Percentiles rank a stretch among this genome's conserved stretches.
Conservation (phyloP, 2,113 vertebrate species). For the Poeciliopsis prolifica region DNA sequence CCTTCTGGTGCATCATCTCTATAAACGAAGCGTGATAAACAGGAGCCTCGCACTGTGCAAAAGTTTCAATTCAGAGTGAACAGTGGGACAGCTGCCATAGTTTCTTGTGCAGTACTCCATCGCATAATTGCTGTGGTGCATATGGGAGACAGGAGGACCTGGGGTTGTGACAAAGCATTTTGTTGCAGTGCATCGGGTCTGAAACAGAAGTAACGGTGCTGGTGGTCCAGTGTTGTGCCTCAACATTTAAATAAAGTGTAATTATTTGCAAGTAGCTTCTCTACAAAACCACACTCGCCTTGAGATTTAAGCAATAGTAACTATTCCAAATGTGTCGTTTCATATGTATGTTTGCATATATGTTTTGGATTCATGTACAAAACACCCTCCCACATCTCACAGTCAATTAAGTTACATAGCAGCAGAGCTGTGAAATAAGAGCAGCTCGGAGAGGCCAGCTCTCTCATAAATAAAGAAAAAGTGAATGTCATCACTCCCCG, state of each 20-base stretch:
- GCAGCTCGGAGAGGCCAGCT: neutral
- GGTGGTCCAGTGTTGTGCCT: neutral
- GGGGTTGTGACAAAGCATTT: constrained; percentile 39
- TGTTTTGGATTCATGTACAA: neutral
- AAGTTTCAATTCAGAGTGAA: constrained; percentile 29
- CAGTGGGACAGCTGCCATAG: constrained; percentile 50
- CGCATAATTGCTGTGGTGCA: constrained; percentile 21
- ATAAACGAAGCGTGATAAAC: constrained; percentile 31
- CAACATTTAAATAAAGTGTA: neutral
- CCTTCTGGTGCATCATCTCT: constrained; percentile 38
- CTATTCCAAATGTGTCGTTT: neutral
- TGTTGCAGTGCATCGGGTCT: constrained; percentile 17
- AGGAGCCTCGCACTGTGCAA: constrained; percentile 31
- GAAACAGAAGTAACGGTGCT: neutral
- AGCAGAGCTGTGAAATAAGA: neutral
- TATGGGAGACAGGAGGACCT: constrained; percentile 31
- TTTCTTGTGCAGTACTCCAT: constrained; percentile 33
- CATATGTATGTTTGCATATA: neutral
- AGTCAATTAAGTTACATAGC: neutral
- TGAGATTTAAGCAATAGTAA: neutral
- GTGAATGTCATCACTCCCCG: neutral
- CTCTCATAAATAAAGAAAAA: neutral
- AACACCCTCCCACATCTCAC: neutral
- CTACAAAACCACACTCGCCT: neutral
- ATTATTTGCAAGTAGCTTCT: neutral